These are phyloP conservation scores for Brachionus plicatilis DNA, from an alignment of 1,140 invertebrate genomes.

Conservation along the genomic window DNA sequence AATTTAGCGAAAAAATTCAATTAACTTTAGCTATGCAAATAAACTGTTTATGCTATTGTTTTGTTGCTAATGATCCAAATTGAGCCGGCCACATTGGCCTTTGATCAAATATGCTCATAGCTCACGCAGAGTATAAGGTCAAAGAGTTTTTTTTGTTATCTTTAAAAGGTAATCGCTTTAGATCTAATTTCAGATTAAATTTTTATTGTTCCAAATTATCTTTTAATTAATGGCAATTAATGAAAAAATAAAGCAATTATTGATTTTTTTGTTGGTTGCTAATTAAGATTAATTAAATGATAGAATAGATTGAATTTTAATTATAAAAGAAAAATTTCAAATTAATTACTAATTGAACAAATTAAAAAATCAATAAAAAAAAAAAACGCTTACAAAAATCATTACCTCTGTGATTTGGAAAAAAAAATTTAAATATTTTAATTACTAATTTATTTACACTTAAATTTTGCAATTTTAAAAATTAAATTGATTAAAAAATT, in stretches of 20 bases:
- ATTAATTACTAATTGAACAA: background rate
- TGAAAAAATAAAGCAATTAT: conserved; percentile 19
- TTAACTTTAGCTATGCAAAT: background rate
- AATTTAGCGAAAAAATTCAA: conserved; percentile 21
- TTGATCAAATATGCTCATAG: background rate
- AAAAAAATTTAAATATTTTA: background rate
- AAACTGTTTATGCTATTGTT: background rate
- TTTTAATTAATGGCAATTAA: conserved; percentile 14
- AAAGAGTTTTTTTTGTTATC: background rate
- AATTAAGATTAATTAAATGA: background rate
- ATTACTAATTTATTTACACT: background rate
- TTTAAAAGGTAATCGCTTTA: background rate
- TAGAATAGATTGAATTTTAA: background rate
- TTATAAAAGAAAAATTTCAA: background rate
- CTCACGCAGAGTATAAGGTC: background rate
- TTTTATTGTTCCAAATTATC: background rate
- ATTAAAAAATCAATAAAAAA: background rate
- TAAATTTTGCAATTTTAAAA: background rate
- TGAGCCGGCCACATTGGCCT: background rate
- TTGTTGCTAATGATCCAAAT: background rate
- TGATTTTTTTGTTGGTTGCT: background rate
- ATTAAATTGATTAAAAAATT: background rate
- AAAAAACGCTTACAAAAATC: background rate
- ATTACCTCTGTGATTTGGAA: background rate
- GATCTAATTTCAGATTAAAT: background rate